A percentile compares a stretch with the other conserved stretches of the same genome.
Conservation (phyloP, 2,888 invertebrate genomes). For the Laspeyria flexula region DNA sequence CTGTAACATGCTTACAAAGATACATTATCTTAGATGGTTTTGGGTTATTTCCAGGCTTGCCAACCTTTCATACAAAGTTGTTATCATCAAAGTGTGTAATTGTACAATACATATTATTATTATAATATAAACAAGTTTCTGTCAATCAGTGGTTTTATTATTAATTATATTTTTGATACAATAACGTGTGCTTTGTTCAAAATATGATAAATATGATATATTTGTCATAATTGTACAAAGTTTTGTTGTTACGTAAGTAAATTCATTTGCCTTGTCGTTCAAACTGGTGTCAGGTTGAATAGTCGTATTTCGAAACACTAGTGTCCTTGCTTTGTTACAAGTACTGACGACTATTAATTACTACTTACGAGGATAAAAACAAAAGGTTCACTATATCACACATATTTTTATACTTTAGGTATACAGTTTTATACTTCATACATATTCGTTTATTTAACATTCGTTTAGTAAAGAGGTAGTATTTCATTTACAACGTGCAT, state of each 20-base stretch:
- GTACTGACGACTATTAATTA: conserved; percentile 24
- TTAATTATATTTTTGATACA: background rate
- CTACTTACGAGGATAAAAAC: conserved; percentile 17
- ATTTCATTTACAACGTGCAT: background rate
- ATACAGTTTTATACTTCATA: conserved; percentile 24
- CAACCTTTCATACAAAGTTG: background rate
- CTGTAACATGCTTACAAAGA: conserved; percentile 4
- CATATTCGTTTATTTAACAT: conserved; percentile 23
- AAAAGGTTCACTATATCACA: conserved; percentile 4
- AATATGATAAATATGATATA: no score
- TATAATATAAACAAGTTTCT: no score
- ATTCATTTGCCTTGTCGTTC: conserved; percentile 36
- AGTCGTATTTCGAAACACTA: conserved; percentile 37
- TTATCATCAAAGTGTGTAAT: background rate
- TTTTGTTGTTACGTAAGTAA: conserved; percentile 14
- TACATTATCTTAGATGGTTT: conserved; percentile 3
- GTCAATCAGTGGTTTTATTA: background rate
- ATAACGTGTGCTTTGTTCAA: no score
- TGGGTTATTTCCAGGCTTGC: background rate
- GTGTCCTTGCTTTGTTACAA: conserved; percentile 44
- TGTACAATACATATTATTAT: no score
- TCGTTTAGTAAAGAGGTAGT: conserved; percentile 10
- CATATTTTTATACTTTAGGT: conserved; percentile 17
- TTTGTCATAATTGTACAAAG: conserved; percentile 3
- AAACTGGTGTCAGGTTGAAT: conserved; percentile 43